Percentiles rank a stretch among this genome's conserved stretches.
These are phyloP conservation scores for Rhinophrynus dorsalis DNA, from an alignment of 2,797 vertebrate genomes.

Conservation along the genomic window DNA sequence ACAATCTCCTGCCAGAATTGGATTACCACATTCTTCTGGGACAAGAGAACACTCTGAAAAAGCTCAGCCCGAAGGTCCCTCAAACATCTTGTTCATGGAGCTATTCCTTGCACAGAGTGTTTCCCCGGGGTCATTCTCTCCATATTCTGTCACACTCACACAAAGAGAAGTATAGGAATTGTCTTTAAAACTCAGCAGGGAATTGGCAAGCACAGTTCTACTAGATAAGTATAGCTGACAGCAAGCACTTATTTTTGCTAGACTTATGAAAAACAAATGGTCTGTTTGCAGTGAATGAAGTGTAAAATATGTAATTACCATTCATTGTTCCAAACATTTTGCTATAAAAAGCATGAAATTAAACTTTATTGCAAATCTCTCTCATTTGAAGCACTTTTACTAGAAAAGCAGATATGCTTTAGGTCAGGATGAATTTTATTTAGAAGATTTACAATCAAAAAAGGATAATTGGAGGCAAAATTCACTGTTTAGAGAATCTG, in stretches of 20 bases:
- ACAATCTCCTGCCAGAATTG: too few relatives aligned
- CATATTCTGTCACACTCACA: background rate
- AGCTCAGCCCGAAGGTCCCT: too few relatives aligned
- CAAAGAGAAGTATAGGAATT: slow-evolving; percentile 18
- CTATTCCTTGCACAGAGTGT: background rate
- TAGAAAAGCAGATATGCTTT: slow-evolving; percentile 53
- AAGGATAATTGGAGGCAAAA: slow-evolving; percentile 49
- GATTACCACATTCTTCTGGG: too few relatives aligned
- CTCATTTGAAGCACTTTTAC: slow-evolving; percentile 50
- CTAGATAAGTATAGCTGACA: slow-evolving; percentile 51
- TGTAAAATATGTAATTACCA: slow-evolving; percentile 65
- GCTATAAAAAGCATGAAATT: slow-evolving; percentile 62
- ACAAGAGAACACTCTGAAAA: too few relatives aligned
- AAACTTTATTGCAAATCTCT: slow-evolving; percentile 57
- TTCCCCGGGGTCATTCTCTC: background rate
- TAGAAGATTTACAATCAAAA: slow-evolving; percentile 50
- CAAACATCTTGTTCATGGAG: background rate
- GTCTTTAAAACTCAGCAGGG: slow-evolving; percentile 2
- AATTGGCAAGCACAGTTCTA: slow-evolving; percentile 26
- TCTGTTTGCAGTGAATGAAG: slow-evolving; percentile 60
- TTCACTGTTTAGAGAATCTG: slow-evolving; percentile 31
- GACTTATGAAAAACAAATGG: slow-evolving; percentile 58
- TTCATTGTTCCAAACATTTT: slow-evolving; percentile 56
- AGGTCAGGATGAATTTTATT: slow-evolving; percentile 50
- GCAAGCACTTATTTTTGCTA: slow-evolving; percentile 53